Evolutionary conservation across 2,113 vertebrate genomes (phyloP).

Genomic region (Mesocricetus auratus): DNA sequence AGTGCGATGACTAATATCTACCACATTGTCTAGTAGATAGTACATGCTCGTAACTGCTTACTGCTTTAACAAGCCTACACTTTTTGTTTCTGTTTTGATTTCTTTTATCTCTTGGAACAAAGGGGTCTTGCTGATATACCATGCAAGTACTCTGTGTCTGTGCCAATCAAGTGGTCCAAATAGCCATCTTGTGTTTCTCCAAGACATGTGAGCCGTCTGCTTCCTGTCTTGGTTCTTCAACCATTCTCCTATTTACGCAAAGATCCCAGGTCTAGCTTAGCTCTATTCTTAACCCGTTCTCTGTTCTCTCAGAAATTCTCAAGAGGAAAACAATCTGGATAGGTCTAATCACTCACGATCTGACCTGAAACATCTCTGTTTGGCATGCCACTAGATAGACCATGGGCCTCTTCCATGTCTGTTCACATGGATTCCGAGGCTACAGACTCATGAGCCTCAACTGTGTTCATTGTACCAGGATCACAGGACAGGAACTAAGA

Average conservation of each 20-base stretch:
- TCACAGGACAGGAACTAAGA: neutral
- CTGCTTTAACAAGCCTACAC: neutral
- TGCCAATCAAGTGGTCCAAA: neutral
- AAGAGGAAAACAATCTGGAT: neutral
- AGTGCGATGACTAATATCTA: too few relatives aligned
- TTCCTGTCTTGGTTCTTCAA: neutral
- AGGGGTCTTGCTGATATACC: neutral
- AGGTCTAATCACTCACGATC: neutral
- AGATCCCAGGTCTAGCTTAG: neutral
- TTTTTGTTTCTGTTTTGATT: neutral
- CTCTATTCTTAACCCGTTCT: neutral
- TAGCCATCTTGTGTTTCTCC: neutral
- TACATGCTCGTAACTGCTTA: neutral
- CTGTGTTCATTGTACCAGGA: neutral
- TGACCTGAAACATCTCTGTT: neutral
- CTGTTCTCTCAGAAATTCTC: neutral
- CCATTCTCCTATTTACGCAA: neutral
- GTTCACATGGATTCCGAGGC: neutral
- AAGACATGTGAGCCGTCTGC: neutral
- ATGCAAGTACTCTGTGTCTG: neutral
- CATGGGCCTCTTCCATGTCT: neutral
- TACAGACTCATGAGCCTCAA: neutral
- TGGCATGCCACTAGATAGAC: neutral
- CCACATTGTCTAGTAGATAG: neutral
- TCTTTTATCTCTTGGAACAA: neutral